Percentiles rank a stretch among this genome's conserved stretches.
phyloP scores from a whole-genome alignment of 2,113 vertebrate genomes.

The Machaerirhynchus nigripectus region DNA sequence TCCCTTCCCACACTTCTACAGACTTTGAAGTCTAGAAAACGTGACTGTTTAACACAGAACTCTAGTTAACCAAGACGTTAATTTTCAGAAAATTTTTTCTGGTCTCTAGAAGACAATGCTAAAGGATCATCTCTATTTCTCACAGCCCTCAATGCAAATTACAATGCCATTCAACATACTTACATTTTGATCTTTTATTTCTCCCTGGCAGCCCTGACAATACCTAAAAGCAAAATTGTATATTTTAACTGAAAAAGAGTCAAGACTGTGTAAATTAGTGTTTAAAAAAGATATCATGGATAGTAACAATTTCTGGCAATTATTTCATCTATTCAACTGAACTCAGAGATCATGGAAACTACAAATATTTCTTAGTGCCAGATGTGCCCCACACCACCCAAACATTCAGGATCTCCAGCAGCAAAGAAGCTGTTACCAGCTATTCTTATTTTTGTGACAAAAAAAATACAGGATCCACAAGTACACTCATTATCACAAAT shows the following conservation, averaged over 20 bases:
- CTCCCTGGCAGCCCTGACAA: conserved; percentile 89
- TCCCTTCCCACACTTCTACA: neutral
- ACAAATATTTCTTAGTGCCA: neutral
- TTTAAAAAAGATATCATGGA: neutral
- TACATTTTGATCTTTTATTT: conserved; percentile 90
- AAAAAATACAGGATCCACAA: neutral
- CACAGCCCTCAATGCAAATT: neutral
- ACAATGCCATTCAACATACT: conserved; percentile 60
- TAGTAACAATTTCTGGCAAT: neutral
- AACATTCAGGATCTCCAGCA: neutral
- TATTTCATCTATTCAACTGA: neutral
- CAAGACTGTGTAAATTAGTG: neutral
- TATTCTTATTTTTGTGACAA: neutral
- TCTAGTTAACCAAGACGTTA: neutral
- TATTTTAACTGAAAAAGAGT: neutral
- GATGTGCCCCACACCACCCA: neutral
- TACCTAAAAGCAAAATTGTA: conserved; percentile 76
- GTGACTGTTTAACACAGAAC: neutral
- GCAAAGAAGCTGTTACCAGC: neutral
- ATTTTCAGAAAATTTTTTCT: neutral
- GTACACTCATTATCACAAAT: neutral
- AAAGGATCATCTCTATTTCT: neutral
- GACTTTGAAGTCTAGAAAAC: neutral
- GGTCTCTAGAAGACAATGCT: neutral
- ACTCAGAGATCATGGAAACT: neutral